Percentiles rank a stretch among this genome's conserved stretches.
Evolutionary conservation across 1,140 invertebrate species (phyloP).

Genomic region (Penaeus indicus): DNA sequence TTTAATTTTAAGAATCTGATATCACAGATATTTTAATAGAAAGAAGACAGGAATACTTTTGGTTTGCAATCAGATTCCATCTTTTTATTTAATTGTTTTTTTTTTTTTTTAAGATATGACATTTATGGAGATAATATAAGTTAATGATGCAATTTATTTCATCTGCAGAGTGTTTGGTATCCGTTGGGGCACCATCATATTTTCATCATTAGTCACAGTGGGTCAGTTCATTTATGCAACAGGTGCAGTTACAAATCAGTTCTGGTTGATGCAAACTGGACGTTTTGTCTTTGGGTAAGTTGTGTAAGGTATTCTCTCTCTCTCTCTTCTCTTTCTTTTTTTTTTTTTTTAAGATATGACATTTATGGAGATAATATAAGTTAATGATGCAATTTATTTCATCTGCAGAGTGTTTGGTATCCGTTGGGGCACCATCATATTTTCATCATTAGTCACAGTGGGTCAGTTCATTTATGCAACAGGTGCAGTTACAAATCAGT

Average conservation of each 20-base stretch:
- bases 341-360: neutral
- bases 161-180: conserved; percentile 89
- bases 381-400: neutral
- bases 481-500: conserved; percentile 84
- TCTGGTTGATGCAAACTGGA: conserved; percentile 94
- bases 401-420: conserved; percentile 89
- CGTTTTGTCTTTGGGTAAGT: conserved; percentile 95
- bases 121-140: neutral
- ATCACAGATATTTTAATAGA: too few species aligned
- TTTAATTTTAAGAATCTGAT: too few species aligned
- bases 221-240: conserved; percentile 91
- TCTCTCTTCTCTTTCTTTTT: too few species aligned
- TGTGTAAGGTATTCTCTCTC: neutral
- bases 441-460: conserved; percentile 84
- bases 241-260: conserved; percentile 84
- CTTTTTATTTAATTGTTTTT: neutral
- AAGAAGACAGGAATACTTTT: too few species aligned
- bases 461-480: conserved; percentile 91
- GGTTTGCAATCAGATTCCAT: too few species aligned
- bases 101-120: neutral
- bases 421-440: conserved; percentile 91
- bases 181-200: conserved; percentile 91
- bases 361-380: neutral
- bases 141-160: neutral
- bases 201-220: conserved; percentile 84